phyloP scores from a whole-genome alignment of 1,140 invertebrate genomes.

The Papilio aristodemus region DNA sequence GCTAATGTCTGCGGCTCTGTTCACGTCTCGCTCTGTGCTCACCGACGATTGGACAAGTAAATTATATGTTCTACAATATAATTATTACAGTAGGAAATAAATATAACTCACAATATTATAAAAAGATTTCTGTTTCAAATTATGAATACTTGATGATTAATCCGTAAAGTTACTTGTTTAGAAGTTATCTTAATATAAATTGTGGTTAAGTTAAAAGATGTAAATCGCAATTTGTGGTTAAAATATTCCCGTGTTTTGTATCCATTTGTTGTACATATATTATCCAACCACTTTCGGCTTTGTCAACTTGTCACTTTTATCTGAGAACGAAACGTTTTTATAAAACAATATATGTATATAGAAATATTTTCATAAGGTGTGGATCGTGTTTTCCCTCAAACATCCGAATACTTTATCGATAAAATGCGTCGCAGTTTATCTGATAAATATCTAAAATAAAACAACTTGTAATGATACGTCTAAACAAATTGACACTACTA shows the following conservation, averaged over 20 bases:
- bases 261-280: too few species aligned
- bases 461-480: slow-evolving; percentile 43
- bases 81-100: too few species aligned
- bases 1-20: slow-evolving; percentile 28
- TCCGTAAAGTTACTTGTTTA: too few species aligned
- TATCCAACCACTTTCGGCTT: background rate
- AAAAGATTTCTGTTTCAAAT: too few species aligned
- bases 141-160: too few species aligned
- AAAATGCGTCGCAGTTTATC: slow-evolving; percentile 52
- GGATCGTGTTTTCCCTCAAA: background rate
- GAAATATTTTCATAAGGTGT: too few species aligned
- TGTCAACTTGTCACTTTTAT: background rate
- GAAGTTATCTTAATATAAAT: background rate
- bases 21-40: slow-evolving; percentile 10
- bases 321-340: background rate
- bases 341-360: too few species aligned
- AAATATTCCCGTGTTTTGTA: background rate
- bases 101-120: too few species aligned
- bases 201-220: background rate
- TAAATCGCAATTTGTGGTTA: background rate
- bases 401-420: slow-evolving; percentile 50
- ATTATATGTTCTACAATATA: slow-evolving; percentile 11
- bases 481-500: slow-evolving; percentile 62
- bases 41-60: background rate
- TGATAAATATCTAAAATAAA: slow-evolving; percentile 60